These are phyloP conservation scores for Mactra quadrangularis DNA, from an alignment of 1,140 invertebrate genomes.

Conservation along the genomic window DNA sequence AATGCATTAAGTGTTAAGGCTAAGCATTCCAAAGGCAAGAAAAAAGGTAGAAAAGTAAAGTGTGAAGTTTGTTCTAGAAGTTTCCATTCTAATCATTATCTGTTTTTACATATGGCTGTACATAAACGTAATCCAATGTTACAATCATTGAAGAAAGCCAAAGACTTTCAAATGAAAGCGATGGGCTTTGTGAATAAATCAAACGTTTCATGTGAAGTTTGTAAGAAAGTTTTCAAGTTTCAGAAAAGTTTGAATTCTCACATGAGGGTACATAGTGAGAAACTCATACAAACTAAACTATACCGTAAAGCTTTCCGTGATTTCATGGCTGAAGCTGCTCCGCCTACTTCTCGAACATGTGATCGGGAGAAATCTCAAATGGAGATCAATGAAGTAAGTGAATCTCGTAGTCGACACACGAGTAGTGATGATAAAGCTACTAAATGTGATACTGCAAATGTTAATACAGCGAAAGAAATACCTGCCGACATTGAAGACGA, in stretches of 20 bases:
- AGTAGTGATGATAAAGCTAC: background rate
- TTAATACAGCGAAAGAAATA: background rate
- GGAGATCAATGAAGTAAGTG: background rate
- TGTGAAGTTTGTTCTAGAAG: constrained; percentile 59
- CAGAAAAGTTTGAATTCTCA: constrained; percentile 61
- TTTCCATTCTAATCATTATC: constrained; percentile 52
- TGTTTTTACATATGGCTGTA: constrained; percentile 53
- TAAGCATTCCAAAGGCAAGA: constrained; percentile 44
- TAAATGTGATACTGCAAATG: background rate
- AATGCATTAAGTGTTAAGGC: background rate
- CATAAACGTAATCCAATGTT: constrained; percentile 56
- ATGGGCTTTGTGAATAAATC: constrained; percentile 48
- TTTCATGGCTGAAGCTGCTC: constrained; percentile 41
- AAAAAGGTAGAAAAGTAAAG: constrained; percentile 52
- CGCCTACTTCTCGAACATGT: background rate
- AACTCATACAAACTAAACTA: constrained; percentile 37
- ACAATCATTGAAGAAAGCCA: constrained; percentile 52
- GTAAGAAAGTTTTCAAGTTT: constrained; percentile 61
- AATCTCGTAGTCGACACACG: background rate
- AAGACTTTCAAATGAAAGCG: constrained; percentile 56
- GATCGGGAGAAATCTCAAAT: constrained; percentile 25
- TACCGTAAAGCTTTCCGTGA: constrained; percentile 56
- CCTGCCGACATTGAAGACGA: constrained; percentile 32
- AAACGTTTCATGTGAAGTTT: constrained; percentile 47
- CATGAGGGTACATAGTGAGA: constrained; percentile 58